Conservation (phyloP, 2,113 vertebrate genomes). For the Ptilonorhynchus violaceus region DNA sequence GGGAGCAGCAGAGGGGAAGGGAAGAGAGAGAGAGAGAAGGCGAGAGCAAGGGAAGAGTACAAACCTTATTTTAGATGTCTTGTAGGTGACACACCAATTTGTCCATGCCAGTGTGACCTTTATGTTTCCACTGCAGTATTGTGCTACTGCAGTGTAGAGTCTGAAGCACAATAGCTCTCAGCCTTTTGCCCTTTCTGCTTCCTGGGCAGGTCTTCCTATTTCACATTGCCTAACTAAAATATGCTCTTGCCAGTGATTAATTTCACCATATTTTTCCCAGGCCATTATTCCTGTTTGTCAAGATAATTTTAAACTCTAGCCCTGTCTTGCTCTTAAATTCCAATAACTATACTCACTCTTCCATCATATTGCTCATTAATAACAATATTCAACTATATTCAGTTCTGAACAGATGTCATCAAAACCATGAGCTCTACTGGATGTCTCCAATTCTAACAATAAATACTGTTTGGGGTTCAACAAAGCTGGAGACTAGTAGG, state of each 20-base stretch:
- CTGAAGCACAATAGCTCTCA: neutral
- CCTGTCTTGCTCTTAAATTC: neutral
- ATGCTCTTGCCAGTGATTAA: neutral
- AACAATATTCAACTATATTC: neutral
- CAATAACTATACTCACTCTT: neutral
- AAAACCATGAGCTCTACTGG: neutral
- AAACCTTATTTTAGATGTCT: neutral
- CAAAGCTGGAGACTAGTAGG: neutral
- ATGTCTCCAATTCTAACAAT: neutral
- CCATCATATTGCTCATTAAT: neutral
- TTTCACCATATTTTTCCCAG: neutral
- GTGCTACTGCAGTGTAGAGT: neutral
- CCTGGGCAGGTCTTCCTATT: neutral
- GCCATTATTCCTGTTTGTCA: neutral
- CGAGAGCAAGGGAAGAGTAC: neutral
- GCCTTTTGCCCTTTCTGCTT: neutral
- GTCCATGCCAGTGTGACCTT: neutral
- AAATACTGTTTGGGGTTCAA: neutral
- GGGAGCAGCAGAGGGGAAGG: fast-evolving
- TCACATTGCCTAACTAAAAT: neutral
- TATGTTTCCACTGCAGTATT: neutral
- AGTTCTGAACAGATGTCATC: neutral
- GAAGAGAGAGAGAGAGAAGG: neutral
- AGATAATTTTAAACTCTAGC: neutral
- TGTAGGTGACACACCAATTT: neutral